Evolutionary conservation across 2,888 invertebrate genomes (phyloP).

Genomic region (Drosophila incognita): DNA sequence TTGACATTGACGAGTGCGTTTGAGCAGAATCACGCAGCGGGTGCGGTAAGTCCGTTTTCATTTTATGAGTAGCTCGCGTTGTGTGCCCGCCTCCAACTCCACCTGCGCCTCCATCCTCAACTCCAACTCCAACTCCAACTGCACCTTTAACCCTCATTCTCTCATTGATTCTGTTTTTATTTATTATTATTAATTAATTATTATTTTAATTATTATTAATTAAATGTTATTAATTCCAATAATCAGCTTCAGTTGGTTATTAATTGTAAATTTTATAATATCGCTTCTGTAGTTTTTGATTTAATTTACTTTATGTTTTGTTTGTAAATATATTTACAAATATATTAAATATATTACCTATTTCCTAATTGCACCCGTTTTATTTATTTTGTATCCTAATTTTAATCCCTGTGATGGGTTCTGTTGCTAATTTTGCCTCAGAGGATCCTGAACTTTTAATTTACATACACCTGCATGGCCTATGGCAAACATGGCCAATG

Average conservation of each 20-base stretch:
- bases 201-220: no score
- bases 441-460: neutral
- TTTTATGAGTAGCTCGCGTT: constrained; percentile 69
- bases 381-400: constrained; percentile 27
- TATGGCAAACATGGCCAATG: neutral
- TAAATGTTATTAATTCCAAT: neutral
- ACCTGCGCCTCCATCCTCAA: constrained; percentile 9
- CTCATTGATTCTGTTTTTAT: constrained; percentile 35
- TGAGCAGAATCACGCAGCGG: constrained; percentile 1
- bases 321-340: constrained; percentile 58
- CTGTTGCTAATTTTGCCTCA: neutral
- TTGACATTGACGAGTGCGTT: neutral
- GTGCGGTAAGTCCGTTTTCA: constrained; percentile 83
- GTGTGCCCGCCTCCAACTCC: constrained; percentile 47
- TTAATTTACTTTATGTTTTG: constrained; percentile 46
- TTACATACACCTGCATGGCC: neutral
- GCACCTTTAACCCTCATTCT: constrained; percentile 64
- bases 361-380: constrained; percentile 50
- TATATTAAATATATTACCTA: no score
- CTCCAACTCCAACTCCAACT: constrained; percentile 28
- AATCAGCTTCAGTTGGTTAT: neutral
- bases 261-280: constrained; percentile 30
- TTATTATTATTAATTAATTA: neutral
- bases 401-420: constrained; percentile 33
- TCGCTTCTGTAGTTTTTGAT: constrained; percentile 35